Conservation (phyloP, 2,888 invertebrate species). For the Hirtodrosophila alboralis region DNA sequence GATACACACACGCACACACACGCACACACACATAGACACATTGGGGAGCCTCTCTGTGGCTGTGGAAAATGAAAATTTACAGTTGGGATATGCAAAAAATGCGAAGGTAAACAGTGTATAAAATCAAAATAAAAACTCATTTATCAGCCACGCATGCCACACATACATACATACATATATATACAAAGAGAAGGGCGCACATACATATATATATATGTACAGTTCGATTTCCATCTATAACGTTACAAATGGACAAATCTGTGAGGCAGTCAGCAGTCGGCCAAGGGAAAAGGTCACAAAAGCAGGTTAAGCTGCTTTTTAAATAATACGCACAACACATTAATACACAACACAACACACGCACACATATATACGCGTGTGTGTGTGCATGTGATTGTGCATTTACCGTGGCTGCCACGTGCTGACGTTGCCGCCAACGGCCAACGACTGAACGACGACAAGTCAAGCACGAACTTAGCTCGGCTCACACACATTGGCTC, state of each 20-base stretch:
- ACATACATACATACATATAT: slow-evolving; percentile 3
- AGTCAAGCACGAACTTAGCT: slow-evolving; percentile 8
- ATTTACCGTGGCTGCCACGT: slow-evolving; percentile 54
- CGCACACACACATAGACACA: not conserved
- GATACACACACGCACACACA: slow-evolving; percentile 7
- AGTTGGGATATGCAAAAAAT: slow-evolving; percentile 21
- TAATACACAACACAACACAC: slow-evolving; percentile 29
- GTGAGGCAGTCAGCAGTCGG: slow-evolving; percentile 35
- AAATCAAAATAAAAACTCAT: slow-evolving; percentile 74
- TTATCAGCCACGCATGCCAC: slow-evolving; percentile 50
- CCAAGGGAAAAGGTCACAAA: slow-evolving; percentile 75
- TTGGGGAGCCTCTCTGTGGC: slow-evolving; percentile 6
- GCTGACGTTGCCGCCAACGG: slow-evolving; percentile 42
- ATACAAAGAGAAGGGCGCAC: slow-evolving; percentile 4
- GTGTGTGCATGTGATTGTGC: too few relatives aligned
- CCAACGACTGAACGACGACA: slow-evolving; percentile 53
- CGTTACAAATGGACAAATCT: slow-evolving; percentile 64
- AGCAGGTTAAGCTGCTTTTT: slow-evolving; percentile 77
- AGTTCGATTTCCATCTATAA: slow-evolving; percentile 7
- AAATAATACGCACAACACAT: slow-evolving; percentile 70
- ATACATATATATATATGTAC: slow-evolving; percentile 2
- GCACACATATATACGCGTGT: not conserved
- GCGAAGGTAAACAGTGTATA: slow-evolving; percentile 55
- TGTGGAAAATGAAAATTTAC: slow-evolving; percentile 15
- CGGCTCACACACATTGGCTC: slow-evolving; percentile 1